Evolutionary conservation across 35 echinoderm and acorn worm species (phyloP).

Genomic region (Stichopus chloronotus): DNA sequence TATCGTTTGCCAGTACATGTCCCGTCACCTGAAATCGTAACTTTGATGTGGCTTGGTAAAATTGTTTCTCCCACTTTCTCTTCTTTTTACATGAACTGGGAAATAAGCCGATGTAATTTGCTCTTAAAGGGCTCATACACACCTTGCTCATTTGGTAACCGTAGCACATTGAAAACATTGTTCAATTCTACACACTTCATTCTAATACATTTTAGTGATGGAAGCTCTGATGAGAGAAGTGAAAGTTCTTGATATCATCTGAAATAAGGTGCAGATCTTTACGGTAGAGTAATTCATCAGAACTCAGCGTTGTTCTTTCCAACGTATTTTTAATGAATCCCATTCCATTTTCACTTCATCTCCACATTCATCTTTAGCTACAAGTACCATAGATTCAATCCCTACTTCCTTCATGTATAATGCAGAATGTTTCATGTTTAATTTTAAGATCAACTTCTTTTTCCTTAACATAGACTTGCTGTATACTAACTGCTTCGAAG

Average conservation of each 20-base stretch:
- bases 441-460: background rate
- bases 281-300: constrained; percentile 4
- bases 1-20: constrained; percentile 40
- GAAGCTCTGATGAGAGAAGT: background rate
- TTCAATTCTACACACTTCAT: background rate
- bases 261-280: background rate
- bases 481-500: background rate
- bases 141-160: background rate
- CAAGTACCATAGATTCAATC: background rate
- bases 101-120: background rate
- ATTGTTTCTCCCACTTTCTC: background rate
- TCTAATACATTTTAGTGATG: constrained; percentile 16
- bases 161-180: background rate
- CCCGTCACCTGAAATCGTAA: constrained; percentile 31
- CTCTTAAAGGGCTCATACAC: background rate
- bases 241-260: background rate
- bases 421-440: background rate
- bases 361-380: constrained; percentile 31
- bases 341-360: background rate
- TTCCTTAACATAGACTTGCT: background rate
- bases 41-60: constrained; percentile 41
- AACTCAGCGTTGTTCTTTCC: background rate
- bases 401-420: background rate
- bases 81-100: background rate
- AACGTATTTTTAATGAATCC: background rate